These are phyloP conservation scores for Bryconaethiops microstoma DNA, from an alignment of 2,797 vertebrate genomes.

Conservation along the genomic window DNA sequence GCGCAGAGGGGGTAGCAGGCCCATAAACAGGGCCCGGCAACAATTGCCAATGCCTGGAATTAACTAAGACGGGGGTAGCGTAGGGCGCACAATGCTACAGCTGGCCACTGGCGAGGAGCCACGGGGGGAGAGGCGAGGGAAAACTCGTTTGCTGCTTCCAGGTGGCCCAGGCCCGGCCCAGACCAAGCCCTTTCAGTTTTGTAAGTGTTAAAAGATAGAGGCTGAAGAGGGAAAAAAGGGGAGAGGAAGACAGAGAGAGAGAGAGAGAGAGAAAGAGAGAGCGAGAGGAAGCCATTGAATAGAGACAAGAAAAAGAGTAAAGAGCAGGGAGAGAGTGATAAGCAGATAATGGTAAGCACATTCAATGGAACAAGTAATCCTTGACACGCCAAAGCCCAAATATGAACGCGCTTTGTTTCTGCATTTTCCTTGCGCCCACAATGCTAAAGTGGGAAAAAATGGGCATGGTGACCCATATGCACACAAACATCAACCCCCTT, in stretches of 20 bases:
- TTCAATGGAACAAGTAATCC: slow-evolving; percentile 89
- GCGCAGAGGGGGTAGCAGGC: slow-evolving; percentile 36
- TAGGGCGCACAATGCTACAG: slow-evolving; percentile 88
- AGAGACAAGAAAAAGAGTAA: slow-evolving; percentile 91
- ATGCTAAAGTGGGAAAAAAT: slow-evolving; percentile 75
- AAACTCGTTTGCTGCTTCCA: slow-evolving; percentile 84
- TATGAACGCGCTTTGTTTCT: slow-evolving; percentile 87
- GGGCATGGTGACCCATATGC: slow-evolving; percentile 72
- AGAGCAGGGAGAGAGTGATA: slow-evolving; percentile 89
- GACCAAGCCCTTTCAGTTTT: slow-evolving; percentile 86
- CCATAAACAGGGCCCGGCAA: slow-evolving; percentile 84
- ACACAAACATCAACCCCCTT: slow-evolving; percentile 70
- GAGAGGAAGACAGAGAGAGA: slow-evolving; percentile 77
- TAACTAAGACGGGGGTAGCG: slow-evolving; percentile 81
- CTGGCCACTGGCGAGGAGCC: slow-evolving; percentile 89
- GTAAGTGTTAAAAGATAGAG: slow-evolving; percentile 87
- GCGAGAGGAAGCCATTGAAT: slow-evolving; percentile 87
- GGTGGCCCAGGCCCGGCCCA: slow-evolving; percentile 85
- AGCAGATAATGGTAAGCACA: slow-evolving; percentile 86
- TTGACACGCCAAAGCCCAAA: slow-evolving; percentile 85
- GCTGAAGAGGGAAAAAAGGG: slow-evolving; percentile 53
- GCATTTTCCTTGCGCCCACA: slow-evolving; percentile 80
- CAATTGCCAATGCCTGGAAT: slow-evolving; percentile 85
- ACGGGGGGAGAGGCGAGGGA: slow-evolving; percentile 71
- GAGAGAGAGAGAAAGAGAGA: slow-evolving; percentile 79